Conservation (phyloP, 2,113 vertebrate species). For the Henicopernis longicauda region DNA sequence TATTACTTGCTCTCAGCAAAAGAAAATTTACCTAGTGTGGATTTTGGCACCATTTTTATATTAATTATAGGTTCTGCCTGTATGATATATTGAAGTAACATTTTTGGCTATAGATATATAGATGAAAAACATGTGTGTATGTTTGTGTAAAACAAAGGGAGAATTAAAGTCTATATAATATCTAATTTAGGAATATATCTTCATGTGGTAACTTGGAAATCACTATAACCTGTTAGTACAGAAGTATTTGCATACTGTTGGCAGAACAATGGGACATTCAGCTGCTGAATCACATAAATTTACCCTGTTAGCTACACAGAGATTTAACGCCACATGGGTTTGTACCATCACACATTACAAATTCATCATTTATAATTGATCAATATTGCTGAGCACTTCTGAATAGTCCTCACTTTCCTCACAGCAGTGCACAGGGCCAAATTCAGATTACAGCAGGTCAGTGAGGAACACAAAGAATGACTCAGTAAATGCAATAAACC, state of each 20-base stretch:
- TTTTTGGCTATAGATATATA: background rate
- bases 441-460: background rate
- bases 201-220: background rate
- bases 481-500: background rate
- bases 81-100: background rate
- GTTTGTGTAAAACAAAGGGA: background rate
- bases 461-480: rapidly evolving
- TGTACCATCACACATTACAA: background rate
- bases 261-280: background rate
- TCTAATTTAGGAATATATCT: background rate
- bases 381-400: background rate
- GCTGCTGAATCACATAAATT: background rate
- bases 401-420: background rate
- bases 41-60: background rate
- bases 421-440: background rate
- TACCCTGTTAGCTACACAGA: background rate
- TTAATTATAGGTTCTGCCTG: background rate
- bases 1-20: background rate
- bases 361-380: background rate
- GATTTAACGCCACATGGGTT: background rate
- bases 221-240: background rate
- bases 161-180: background rate
- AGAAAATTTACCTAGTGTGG: background rate
- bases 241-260: background rate
- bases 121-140: background rate